A percentile compares a stretch with the other conserved stretches of the same genome.
These are phyloP conservation scores for Cephus sareptanus DNA, from an alignment of 2,888 invertebrate species.

Conservation along the genomic window DNA sequence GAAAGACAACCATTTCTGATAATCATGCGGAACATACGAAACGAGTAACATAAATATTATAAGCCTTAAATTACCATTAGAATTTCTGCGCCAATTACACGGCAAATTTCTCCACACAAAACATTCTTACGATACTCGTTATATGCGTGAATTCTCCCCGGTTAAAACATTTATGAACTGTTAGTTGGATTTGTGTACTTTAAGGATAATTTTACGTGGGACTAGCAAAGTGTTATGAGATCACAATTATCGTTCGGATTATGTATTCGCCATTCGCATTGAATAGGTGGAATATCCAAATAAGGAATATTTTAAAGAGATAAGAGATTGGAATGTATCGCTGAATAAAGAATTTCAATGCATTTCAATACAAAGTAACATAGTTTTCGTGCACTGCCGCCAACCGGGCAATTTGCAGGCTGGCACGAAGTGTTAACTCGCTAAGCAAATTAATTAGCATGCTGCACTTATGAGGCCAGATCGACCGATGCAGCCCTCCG, in stretches of 20 bases:
- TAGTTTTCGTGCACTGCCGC: neutral
- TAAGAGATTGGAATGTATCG: neutral
- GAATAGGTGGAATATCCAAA: neutral
- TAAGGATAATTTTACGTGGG: neutral
- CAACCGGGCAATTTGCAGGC: conserved; percentile 17
- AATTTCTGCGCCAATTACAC: neutral
- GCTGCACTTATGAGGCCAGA: conserved; percentile 23
- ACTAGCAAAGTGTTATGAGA: neutral
- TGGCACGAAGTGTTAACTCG: conserved; percentile 21
- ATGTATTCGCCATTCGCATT: neutral
- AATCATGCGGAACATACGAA: neutral
- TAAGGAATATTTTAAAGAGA: neutral
- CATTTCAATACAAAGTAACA: neutral
- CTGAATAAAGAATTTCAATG: neutral
- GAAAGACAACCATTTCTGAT: neutral
- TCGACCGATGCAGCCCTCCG: conserved; percentile 23
- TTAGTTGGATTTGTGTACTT: neutral
- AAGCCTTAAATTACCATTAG: neutral
- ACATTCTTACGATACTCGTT: neutral
- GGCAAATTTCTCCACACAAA: neutral
- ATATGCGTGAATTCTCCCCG: neutral
- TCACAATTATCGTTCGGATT: neutral
- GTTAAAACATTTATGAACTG: neutral
- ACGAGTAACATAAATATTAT: neutral
- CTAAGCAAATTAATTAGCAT: conserved; percentile 26